Base-by-base conservation (phyloP, 2,113 vertebrate genomes). In the Donacobius atricapilla region DNA sequence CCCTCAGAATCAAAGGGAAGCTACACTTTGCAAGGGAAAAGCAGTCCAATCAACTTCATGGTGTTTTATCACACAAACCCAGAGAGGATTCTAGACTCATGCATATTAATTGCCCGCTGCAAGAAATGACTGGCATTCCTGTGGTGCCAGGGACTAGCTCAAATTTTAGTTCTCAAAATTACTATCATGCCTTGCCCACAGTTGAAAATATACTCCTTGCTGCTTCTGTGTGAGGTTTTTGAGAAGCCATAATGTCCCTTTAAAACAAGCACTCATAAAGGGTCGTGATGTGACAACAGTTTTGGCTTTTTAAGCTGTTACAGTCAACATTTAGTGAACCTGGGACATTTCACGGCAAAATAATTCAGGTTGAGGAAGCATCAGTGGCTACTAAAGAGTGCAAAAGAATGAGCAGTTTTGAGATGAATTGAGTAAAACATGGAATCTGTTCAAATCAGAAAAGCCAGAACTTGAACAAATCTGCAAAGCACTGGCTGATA, bases 1-100 rank as follows among this genome's bases (percentile, higher is more conserved):
- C 89, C 57, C 90, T 47, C 68, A 94, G 94, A 97, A 97, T 96
- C 93, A 97, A 97, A 97, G 64, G 35, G 66, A 76, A 96, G 81
- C 45, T 84, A 39, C 56, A 71, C 95, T 95, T 89, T 91, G 53
- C 57, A 58, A 66, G 56, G 77, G 76, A 83, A 96, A 89, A 96
- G 83, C 40, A 86, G 54, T 64, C 60, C 82, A 94, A 79, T 95
- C 95, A 95, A 79, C 57, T 85, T 90, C 82, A 64, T 42, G 81
- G 79, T 71, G 25, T 58, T 96, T 96, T 97, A 95, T 97, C 89
- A 80, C 70, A 97, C 24, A 91, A 60, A 87, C 78, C 96, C 94
- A 95, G 90, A 90, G 75, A 95, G 92, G 83, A 97, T 97, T 97
- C 86, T 57, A 70, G 50, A 96, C 88, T 95, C 90, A 95, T 15